A percentile compares a stretch with the other conserved stretches of the same genome.
Evolutionary conservation across 2,888 invertebrate species (phyloP).

Genomic region (Netelia fuscicornis): DNA sequence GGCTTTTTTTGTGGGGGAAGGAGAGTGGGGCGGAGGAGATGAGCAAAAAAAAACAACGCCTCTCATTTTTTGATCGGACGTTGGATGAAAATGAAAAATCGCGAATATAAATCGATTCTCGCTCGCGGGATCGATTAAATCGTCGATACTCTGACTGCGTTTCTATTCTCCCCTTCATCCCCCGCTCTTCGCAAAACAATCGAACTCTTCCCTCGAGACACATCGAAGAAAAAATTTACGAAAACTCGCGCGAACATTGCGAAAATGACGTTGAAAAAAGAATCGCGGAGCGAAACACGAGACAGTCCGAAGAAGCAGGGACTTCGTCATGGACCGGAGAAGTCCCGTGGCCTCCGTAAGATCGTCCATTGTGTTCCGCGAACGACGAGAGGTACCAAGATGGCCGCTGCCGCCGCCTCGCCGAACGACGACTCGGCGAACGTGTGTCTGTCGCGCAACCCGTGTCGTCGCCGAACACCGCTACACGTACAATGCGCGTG

Average conservation of each 20-base stretch:
- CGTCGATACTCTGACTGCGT: no score
- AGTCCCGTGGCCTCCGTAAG: slow-evolving; percentile 39
- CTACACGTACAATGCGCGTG: not conserved
- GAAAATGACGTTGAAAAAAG: not conserved
- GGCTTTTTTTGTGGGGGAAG: no score
- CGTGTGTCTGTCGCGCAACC: slow-evolving; percentile 39
- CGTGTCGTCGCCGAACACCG: slow-evolving; percentile 49
- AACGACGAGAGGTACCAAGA: slow-evolving; percentile 76
- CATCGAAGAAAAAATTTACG: not conserved
- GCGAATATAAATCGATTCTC: no score
- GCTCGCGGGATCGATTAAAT: no score
- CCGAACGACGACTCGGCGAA: slow-evolving; percentile 52
- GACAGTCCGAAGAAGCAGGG: not conserved
- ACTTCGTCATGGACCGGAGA: slow-evolving; percentile 31
- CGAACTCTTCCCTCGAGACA: no score
- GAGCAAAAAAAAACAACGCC: no score
- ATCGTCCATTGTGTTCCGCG: slow-evolving; percentile 74
- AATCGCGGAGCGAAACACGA: not conserved
- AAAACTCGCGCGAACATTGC: not conserved
- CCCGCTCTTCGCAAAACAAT: no score
- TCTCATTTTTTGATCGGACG: no score
- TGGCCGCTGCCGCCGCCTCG: slow-evolving; percentile 73
- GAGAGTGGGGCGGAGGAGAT: no score
- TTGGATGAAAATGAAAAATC: no score
- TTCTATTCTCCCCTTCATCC: no score